Base-by-base conservation (phyloP, 2,888 invertebrate species). In the Leptinotarsa haldemani region DNA sequence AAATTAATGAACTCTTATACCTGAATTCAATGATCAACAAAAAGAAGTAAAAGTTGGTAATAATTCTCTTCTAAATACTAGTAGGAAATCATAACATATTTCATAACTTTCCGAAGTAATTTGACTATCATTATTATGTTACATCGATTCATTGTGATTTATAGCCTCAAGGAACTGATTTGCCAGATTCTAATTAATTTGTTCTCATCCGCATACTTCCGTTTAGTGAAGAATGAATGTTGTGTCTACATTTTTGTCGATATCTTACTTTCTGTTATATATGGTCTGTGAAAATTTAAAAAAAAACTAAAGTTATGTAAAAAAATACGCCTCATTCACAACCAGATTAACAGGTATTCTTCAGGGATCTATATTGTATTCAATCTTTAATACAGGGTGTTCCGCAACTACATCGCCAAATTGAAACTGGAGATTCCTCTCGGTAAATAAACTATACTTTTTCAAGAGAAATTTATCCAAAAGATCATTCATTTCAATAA, bases 21-120 rank as follows among this genome's bases (percentile, higher is more conserved):
- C 61, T 61, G 13, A 61, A 61, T 61, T 30, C 61, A 61, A 61
- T 30, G 61, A 61, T 5, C 61, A 40, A 30, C 30, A 61, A 61
- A 61, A 61, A 61, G 61, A 58, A 40, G 61, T 61, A 61, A 61
- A 61, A 61, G 61, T 61, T 61, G 40, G 30, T 61, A 30, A 22
- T 40, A 7, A 61, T 61, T 61, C n/a, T 5, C 16, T n/a, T 61
- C 40, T n/a, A 4, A 18, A 40, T 30, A 30, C 40, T 25, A 61
- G 22, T 25, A 61, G n/a, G 61, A 61, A 61, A 40, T 61, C 16
- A 61, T 61, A 30, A 4, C 20, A 56, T 25, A 56, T 56, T 56
- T 22, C 16, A 56, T 56, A 56, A 56, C 22, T 56, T 56, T 15
- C 20, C 20, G 56, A 56, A 13, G 4, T 56, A 56, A 56, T 15